These are phyloP conservation scores for Clunio marinus DNA, from an alignment of 2,888 invertebrate species.

Conservation along the genomic window DNA sequence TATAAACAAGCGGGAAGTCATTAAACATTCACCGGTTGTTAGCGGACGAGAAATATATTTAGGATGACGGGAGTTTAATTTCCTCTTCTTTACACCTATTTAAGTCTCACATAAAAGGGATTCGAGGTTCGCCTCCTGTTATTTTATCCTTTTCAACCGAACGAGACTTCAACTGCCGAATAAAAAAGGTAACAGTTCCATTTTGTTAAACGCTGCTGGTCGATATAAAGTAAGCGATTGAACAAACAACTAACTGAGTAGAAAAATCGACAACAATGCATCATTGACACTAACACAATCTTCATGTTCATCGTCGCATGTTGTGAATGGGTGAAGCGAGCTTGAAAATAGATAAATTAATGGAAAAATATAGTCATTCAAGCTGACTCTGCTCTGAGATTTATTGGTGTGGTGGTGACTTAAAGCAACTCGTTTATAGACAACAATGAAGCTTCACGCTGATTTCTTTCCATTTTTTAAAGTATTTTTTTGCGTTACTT, in stretches of 20 bases:
- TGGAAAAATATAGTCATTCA: background rate
- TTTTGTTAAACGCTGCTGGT: too few species aligned
- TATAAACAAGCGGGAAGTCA: too few species aligned
- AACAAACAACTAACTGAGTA: background rate
- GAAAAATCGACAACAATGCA: slow-evolving; percentile 22
- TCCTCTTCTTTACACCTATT: background rate
- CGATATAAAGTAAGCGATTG: too few species aligned
- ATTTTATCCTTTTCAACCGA: background rate
- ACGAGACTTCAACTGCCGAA: slow-evolving; percentile 6
- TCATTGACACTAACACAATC: background rate
- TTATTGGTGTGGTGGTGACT: background rate
- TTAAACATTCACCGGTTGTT: background rate
- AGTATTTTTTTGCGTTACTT: too few species aligned
- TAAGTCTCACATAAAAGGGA: background rate
- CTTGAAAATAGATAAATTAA: too few species aligned
- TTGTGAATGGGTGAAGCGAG: too few species aligned
- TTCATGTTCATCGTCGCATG: too few species aligned
- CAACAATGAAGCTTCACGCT: slow-evolving; percentile 6
- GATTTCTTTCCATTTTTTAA: too few species aligned
- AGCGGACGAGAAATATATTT: background rate
- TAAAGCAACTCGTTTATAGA: background rate
- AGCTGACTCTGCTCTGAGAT: too few species aligned
- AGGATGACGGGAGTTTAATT: too few species aligned
- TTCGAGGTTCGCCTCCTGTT: background rate
- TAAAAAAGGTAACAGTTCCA: background rate